Percentiles rank a stretch among this genome's conserved stretches.
phyloP scores from a whole-genome alignment of 2,888 invertebrate species.

The Cynaeus angustus region DNA sequence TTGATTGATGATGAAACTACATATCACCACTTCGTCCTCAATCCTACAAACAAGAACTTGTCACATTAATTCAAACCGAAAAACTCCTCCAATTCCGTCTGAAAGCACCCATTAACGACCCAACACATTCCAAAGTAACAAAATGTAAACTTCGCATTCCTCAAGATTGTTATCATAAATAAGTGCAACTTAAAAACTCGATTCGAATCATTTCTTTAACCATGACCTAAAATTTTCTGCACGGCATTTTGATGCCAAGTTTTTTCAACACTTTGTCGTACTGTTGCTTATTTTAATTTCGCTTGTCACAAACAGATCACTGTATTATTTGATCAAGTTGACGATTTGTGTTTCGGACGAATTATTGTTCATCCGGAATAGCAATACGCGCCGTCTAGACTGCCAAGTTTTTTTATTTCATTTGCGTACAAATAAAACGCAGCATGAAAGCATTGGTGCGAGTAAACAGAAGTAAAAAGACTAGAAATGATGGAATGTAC shows the following conservation, averaged over 20 bases:
- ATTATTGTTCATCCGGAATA: conserved; percentile 13
- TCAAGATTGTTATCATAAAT: background rate
- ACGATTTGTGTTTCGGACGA: background rate
- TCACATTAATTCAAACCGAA: conserved; percentile 18
- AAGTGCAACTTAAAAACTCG: background rate
- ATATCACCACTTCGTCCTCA: conserved; percentile 10
- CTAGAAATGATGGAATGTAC: background rate
- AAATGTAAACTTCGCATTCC: background rate
- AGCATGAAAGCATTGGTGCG: background rate
- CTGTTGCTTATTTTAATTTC: background rate
- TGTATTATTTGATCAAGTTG: background rate
- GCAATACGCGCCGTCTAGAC: conserved; percentile 18
- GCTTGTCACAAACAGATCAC: background rate
- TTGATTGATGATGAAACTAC: conserved; percentile 32
- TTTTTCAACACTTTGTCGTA: background rate
- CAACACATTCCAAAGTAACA: background rate
- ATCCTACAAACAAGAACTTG: conserved; percentile 21
- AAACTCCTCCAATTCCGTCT: background rate
- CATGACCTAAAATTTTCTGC: background rate
- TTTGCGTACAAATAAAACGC: conserved; percentile 5
- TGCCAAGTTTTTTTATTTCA: conserved; percentile 10
- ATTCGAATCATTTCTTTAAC: background rate
- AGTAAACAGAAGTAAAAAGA: background rate
- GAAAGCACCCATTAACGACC: background rate
- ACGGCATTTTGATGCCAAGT: background rate